A percentile compares a stretch with the other conserved stretches of the same genome.
Evolutionary conservation across 2,113 vertebrate species (phyloP).

Genomic region (Montifringilla adamsi): DNA sequence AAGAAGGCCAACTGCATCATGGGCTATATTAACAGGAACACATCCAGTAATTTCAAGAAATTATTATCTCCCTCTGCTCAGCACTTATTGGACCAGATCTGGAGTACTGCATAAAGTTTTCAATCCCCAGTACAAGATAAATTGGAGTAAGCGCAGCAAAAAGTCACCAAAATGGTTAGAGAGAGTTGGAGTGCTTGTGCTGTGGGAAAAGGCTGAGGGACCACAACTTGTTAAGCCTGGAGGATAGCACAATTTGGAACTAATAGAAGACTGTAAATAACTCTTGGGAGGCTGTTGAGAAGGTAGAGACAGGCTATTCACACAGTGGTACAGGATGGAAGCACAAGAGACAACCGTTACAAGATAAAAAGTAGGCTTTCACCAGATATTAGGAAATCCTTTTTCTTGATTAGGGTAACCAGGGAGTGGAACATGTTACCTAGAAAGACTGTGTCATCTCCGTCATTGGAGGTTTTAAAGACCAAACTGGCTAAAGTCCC

Average conservation of each 20-base stretch:
- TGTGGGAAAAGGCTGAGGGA: not conserved
- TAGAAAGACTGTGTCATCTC: not conserved
- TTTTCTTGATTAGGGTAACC: not conserved
- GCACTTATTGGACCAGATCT: not conserved
- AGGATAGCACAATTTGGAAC: not conserved
- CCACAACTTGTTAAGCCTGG: not conserved
- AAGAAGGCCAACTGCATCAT: not conserved
- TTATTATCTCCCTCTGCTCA: not conserved
- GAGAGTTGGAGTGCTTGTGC: not conserved
- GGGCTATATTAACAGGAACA: not conserved
- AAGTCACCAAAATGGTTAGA: not conserved
- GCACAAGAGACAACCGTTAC: not conserved
- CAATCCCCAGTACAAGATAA: not conserved
- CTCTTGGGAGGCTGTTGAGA: not conserved
- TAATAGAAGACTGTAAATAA: not conserved
- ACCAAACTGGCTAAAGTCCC: not conserved
- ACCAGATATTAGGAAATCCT: not conserved
- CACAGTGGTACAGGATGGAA: not conserved
- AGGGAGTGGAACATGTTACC: not conserved
- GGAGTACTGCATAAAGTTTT: not conserved
- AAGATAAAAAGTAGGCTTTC: not conserved
- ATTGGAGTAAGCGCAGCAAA: not conserved
- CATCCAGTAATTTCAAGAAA: not conserved
- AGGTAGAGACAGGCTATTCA: not conserved
- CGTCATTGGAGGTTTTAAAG: not conserved